Percentiles rank a stretch among this genome's conserved stretches.
Evolutionary conservation across 1,140 invertebrate genomes (phyloP).

Genomic region (Anastrepha obliqua): DNA sequence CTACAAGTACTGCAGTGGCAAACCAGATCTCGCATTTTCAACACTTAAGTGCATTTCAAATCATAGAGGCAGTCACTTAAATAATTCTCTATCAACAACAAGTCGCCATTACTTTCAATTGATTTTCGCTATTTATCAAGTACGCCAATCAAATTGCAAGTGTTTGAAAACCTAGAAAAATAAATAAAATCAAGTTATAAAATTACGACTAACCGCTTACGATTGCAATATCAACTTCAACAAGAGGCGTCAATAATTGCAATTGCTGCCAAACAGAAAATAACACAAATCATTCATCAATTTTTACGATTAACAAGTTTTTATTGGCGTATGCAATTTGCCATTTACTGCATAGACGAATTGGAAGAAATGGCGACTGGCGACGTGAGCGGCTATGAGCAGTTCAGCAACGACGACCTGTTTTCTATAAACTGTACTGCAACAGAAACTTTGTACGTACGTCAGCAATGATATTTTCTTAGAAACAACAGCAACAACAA

Average conservation of each 20-base stretch:
- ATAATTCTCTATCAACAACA: neutral
- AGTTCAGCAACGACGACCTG: conserved; percentile 29
- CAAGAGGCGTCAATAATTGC: conserved; percentile 51
- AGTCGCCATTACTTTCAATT: conserved; percentile 38
- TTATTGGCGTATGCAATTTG: conserved; percentile 42
- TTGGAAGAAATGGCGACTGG: no score
- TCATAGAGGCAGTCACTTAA: neutral
- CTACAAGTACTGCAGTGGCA: neutral
- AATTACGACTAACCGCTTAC: conserved; percentile 38
- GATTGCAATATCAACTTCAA: neutral
- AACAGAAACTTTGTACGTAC: conserved; percentile 18
- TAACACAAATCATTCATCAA: conserved; percentile 47
- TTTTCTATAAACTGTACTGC: conserved; percentile 10
- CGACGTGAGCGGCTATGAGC: neutral
- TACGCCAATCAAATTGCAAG: conserved; percentile 39
- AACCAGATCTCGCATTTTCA: neutral
- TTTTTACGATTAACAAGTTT: conserved; percentile 51
- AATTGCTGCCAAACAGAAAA: conserved; percentile 42
- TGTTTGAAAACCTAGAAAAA: conserved; percentile 22
- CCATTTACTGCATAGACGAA: neutral
- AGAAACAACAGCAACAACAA: conserved; percentile 24
- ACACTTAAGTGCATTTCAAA: conserved; percentile 31
- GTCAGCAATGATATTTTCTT: conserved; percentile 43
- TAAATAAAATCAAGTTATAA: neutral
- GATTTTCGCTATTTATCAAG: conserved; percentile 50